Conservation (phyloP, 2,888 invertebrate genomes). For the Oligia fasciuncula region DNA sequence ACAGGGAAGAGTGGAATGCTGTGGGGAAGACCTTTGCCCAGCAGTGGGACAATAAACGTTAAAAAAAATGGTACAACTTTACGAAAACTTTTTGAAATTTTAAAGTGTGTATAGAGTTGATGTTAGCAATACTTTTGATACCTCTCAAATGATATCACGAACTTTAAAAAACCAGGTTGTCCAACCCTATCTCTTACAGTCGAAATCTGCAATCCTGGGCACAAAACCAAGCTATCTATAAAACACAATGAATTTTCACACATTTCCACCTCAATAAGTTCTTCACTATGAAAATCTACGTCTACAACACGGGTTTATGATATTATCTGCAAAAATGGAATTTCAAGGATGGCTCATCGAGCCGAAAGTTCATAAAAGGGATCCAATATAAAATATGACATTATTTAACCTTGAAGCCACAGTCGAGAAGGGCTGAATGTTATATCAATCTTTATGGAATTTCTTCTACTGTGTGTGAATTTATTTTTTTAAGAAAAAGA, state of each 20-base stretch:
- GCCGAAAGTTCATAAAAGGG: constrained; percentile 30
- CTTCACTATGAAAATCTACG: constrained; percentile 2
- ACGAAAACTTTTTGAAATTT: not conserved
- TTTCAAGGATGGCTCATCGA: constrained; percentile 11
- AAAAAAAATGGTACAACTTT: no score
- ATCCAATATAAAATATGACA: constrained; percentile 39
- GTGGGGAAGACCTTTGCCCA: no score
- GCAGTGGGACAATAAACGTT: no score
- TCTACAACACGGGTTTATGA: not conserved
- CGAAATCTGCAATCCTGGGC: not conserved
- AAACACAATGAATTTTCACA: not conserved
- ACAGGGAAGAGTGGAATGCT: no score
- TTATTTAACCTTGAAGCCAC: constrained; percentile 29
- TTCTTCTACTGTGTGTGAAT: constrained; percentile 25
- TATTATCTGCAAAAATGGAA: constrained; percentile 26
- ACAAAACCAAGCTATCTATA: not conserved
- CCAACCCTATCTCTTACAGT: not conserved
- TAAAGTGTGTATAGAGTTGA: not conserved
- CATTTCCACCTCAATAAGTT: not conserved
- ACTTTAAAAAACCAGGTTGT: no score
- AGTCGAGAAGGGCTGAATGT: constrained; percentile 14
- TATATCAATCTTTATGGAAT: constrained; percentile 21
- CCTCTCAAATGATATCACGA: not conserved
- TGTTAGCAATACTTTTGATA: not conserved
- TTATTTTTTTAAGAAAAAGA: constrained; percentile 5